Conservation (phyloP, 2,113 vertebrate genomes). For the Carettochelys insculpta region DNA sequence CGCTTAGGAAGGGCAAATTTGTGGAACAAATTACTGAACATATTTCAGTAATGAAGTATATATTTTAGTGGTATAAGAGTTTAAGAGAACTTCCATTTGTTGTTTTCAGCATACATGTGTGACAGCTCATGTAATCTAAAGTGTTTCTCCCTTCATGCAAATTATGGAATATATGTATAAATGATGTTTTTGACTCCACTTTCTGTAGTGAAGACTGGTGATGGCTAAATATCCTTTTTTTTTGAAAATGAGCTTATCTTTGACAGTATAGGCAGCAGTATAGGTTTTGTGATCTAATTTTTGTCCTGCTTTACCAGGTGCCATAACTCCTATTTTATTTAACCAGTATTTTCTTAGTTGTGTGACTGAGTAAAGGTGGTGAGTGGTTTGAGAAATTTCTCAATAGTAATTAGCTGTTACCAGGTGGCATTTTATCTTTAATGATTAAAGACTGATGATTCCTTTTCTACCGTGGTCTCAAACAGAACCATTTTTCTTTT, state of each 20-base stretch:
- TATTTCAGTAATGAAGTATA: background rate
- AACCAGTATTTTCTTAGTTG: background rate
- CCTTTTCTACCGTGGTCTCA: background rate
- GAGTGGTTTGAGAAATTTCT: background rate
- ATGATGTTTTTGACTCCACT: background rate
- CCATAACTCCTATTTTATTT: background rate
- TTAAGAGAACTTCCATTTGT: background rate
- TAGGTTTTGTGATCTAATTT: background rate
- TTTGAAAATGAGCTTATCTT: background rate
- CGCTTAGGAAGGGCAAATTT: background rate
- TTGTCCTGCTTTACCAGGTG: background rate
- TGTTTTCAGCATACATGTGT: background rate
- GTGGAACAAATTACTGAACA: background rate
- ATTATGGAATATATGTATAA: background rate
- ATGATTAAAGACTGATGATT: background rate
- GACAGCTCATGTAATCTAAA: background rate
- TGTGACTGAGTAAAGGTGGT: background rate
- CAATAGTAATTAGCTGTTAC: fast-evolving
- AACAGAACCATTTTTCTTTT: background rate
- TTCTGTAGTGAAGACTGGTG: background rate
- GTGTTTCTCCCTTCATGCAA: background rate
- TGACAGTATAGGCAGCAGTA: background rate
- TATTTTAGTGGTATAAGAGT: background rate
- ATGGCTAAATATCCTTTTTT: background rate
- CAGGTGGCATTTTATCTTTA: background rate